Base-by-base conservation (phyloP, 1,140 invertebrate genomes). In the Diorhabda sublineata region DNA sequence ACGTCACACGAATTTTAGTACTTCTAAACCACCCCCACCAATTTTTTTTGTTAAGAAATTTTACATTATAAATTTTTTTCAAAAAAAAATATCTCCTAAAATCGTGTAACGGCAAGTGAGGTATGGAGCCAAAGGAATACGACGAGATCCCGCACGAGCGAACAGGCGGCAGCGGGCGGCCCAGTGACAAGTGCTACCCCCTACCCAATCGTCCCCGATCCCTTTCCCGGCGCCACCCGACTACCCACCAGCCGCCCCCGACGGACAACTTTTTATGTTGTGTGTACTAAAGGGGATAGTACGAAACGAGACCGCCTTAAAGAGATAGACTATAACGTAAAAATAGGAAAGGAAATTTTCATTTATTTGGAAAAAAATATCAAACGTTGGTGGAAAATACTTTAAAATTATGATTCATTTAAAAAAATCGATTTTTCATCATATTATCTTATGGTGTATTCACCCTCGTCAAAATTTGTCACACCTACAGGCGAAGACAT, bases 211-310 rank as follows among this genome's bases (percentile, higher is more conserved):
- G 45, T 69, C 42, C 42, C 42, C 44, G n/a, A 44, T 5, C 5
- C 61, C 61, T 44, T 44, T 7, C 42, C n/a, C n/a, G n/a, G 42
- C 61, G 61, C 42, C 61, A 44, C 61, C 61, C 42, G 42, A 9
- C 61, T n/a, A 11, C 58, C 58, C 58, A 60, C 64, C 68, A 65
- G 56, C 68, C 65, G 64, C 58, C 73, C 77, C 74, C 77, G 77
- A 74, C 77, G 77, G 76, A 77, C 77, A 78, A 77, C 77, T 78
- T 78, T 78, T 78, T 78, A 76, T 78, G 77, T 78, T 78, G 75
- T 77, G 77, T 78, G 44, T 62, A 77, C 73, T 78, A 78, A 78
- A 78, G 77, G 64, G 73, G 76, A 77, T 77, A 64, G 62, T 61
- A 68, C 68, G 61, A 47, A 61, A 42, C 64, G 61, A 42, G 26